Evolutionary conservation across 2,797 vertebrate species (phyloP), one percentile per base, ranked within the genome.

Genomic region (Tokudaia tokunoshimensis): DNA sequence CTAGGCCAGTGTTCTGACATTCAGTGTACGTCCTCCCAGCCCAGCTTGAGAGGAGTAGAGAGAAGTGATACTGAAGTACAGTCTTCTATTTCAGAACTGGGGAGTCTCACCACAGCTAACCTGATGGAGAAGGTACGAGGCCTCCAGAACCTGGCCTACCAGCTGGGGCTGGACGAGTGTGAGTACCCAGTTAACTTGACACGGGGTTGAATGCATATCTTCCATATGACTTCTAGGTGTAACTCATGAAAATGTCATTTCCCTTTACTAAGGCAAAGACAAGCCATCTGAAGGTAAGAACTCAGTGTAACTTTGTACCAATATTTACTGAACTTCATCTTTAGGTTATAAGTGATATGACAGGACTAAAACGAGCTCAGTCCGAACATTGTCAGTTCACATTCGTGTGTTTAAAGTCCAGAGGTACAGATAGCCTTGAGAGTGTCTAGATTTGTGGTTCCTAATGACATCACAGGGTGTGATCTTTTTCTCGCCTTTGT

Each of bases 101-200:
- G 99, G 19, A 99, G 99, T 98, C 99, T 99, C 96, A 99, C 99
- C 75, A 99, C 99, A 90, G 99, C 99, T 95, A 99, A 99, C 98
- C 98, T 99, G 97, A 99, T 99, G 99, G 99, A 99, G 98, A 99
- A 99, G 96, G 99, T 99, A 94, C 99, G 99, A 98, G 99, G 99
- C 26, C 98, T 99, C 89, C 99, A 99, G 99, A 99, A 99, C 98
- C 98, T 99, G 92, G 99, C 99, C 61, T 99, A 99, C 97, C 99
- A 99, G 96, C 98, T 99, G 98, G 99, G 99, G 44, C 98, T 99
- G 96, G 99, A 99, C 98, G 99, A 99, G 98, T 99, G 99, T 99
- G 98, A 99, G 99, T 99, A 98, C 65, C 87, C 81, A 44, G 47
- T 92, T 79, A 76, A n/a, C 57, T 95, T 94, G 94, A 74, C 76